Base-by-base conservation (phyloP, 2,113 vertebrate genomes). In the Steatornis caripensis region DNA sequence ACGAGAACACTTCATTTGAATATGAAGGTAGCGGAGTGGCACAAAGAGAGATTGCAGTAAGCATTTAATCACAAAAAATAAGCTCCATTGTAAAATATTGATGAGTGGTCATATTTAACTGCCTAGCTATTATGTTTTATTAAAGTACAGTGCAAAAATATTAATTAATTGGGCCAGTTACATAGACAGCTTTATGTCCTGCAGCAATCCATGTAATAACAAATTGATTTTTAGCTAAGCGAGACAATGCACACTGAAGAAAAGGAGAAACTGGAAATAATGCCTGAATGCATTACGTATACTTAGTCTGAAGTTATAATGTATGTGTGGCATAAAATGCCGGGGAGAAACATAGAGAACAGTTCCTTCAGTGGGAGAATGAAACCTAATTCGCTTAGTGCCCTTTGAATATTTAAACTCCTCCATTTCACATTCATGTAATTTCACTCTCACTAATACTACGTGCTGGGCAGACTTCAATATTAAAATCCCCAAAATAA, bases 191-290 rank as follows among this genome's bases (percentile, higher is more conserved):
- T 96, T 96, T 95, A 95, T 89, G 75, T 97, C 92, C 84, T 87
- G 69, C 64, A 96, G 94, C 92, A 93, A 95, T 95, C 95, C 87
- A 69, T 75, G 75, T 95, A 96, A 96, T 97, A 97, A 95, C 88
- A 97, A 97, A 97, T 85, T 95, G 90, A 93, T 95, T 94, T 95
- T 96, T 92, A 95, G 84, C 37, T 80, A 88, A 87, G 82, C 30
- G 13, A 87, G 70, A 79, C 53, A 41, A 27, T 32, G 60, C 66
- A 74, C 77, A 70, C 83, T 64, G 58, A 87, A 90, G 69, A 82
- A 92, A 95, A 68, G 77, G 20, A 79, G 55, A 84, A 81, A 81
- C 14, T 91, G 43, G 37, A 96, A 95, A 91, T 77, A 87, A 53
- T 34, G 58, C 51, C 89, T 69, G 68, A 72, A 91, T 83, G 54